These are phyloP conservation scores for Melangyna quadrimaculata DNA, from an alignment of 2,888 invertebrate species.

Conservation along the genomic window DNA sequence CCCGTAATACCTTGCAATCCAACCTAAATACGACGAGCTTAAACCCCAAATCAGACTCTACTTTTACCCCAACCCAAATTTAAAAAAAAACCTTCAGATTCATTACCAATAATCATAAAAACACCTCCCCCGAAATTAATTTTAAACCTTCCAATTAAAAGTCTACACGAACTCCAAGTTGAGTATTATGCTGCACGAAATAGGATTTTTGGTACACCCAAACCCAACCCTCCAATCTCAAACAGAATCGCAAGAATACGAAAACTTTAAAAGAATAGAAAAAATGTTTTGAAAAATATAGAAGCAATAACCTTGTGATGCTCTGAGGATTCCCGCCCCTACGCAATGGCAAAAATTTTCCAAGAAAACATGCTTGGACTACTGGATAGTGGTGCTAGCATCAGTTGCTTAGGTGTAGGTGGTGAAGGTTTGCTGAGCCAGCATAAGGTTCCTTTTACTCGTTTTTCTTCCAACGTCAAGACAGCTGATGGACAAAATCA, in stretches of 20 bases:
- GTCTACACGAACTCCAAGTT: neutral
- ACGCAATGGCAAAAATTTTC: neutral
- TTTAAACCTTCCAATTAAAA: neutral
- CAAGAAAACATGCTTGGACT: neutral
- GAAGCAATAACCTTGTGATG: neutral
- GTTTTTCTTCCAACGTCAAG: neutral
- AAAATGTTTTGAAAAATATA: neutral
- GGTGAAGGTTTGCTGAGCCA: neutral
- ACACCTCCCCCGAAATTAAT: no score
- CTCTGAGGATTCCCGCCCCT: neutral
- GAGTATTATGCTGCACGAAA: neutral
- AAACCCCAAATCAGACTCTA: neutral
- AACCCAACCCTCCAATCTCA: neutral
- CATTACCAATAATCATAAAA: neutral
- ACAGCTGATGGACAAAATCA: neutral
- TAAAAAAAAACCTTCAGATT: neutral
- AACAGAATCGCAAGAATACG: neutral
- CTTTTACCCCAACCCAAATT: neutral
- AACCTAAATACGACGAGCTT: neutral
- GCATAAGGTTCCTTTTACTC: neutral
- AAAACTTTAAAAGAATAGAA: neutral
- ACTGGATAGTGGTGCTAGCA: neutral
- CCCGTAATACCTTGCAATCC: neutral
- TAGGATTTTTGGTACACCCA: neutral
- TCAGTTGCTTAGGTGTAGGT: neutral